Percentiles rank a stretch among this genome's conserved stretches.
Evolutionary conservation across 2,888 invertebrate genomes (phyloP).

Genomic region (Dryococelus australis): DNA sequence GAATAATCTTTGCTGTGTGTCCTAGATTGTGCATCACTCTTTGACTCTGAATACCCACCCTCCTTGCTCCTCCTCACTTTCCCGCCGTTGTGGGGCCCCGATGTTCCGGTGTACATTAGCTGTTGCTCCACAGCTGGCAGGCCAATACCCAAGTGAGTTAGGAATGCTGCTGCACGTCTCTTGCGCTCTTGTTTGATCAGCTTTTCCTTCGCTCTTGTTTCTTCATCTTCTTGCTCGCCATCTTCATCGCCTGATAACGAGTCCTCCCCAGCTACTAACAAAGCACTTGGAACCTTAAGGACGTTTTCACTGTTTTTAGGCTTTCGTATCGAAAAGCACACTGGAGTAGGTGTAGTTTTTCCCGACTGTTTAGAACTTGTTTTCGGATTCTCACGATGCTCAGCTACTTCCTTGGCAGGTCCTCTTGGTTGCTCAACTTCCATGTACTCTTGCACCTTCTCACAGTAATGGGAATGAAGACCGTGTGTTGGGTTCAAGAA

Average conservation of each 20-base stretch:
- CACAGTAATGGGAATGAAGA: slow-evolving; percentile 83
- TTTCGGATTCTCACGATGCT: slow-evolving; percentile 28
- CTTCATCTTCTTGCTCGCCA: slow-evolving; percentile 53
- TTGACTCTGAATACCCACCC: neutral
- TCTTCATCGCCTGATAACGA: slow-evolving; percentile 69
- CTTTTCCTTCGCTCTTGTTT: slow-evolving; percentile 58
- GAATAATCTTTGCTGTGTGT: slow-evolving; percentile 1
- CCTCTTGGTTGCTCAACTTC: slow-evolving; percentile 33
- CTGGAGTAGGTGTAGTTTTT: slow-evolving; percentile 60
- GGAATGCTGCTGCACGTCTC: slow-evolving; percentile 82
- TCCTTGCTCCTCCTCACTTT: neutral
- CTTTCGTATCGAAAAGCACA: slow-evolving; percentile 87
- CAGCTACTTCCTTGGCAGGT: slow-evolving; percentile 23
- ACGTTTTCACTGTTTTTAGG: slow-evolving; percentile 74
- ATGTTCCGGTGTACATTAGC: neutral
- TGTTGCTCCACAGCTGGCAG: neutral
- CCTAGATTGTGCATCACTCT: neutral
- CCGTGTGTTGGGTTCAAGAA: slow-evolving; percentile 82
- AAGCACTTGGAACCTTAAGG: slow-evolving; percentile 70
- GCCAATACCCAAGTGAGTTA: slow-evolving; percentile 55
- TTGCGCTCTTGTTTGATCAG: slow-evolving; percentile 77
- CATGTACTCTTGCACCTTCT: slow-evolving; percentile 39
- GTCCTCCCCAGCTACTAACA: slow-evolving; percentile 71
- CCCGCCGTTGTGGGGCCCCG: neutral
- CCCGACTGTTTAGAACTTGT: neutral